Evolutionary conservation across 2,888 invertebrate genomes (phyloP).

Genomic region (Strigamia transsilvanica): DNA sequence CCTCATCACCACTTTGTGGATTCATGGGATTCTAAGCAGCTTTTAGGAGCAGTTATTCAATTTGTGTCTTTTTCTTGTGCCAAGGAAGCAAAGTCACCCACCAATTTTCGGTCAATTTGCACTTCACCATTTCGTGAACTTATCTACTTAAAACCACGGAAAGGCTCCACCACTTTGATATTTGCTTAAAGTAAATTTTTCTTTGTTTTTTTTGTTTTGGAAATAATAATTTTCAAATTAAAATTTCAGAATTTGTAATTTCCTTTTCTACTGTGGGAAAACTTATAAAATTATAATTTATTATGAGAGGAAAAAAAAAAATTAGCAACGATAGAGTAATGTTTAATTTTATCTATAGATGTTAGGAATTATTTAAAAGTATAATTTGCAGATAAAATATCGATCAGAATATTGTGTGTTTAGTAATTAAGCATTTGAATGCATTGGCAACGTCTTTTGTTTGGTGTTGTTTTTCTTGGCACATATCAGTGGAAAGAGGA

Average conservation of each 20-base stretch:
- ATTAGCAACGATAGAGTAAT: background rate
- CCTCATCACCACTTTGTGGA: slow-evolving; percentile 38
- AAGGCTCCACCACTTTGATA: background rate
- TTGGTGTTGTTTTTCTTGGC: slow-evolving; percentile 38
- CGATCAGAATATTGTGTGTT: slow-evolving; percentile 17
- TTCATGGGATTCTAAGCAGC: slow-evolving; percentile 35
- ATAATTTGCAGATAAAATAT: slow-evolving; percentile 29
- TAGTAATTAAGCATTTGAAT: slow-evolving; percentile 33
- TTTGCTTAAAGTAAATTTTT: background rate
- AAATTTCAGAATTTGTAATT: background rate
- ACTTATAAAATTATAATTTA: slow-evolving; percentile 18
- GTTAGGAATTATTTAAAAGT: slow-evolving; percentile 34
- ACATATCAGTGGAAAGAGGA: slow-evolving; percentile 14
- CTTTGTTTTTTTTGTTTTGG: background rate
- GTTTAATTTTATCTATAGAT: slow-evolving; percentile 5
- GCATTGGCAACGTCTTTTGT: slow-evolving; percentile 33
- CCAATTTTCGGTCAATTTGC: slow-evolving; percentile 36
- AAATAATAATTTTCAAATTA: background rate
- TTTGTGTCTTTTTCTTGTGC: slow-evolving; percentile 34
- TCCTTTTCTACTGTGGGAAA: background rate
- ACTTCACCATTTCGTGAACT: background rate
- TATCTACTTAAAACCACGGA: slow-evolving; percentile 1
- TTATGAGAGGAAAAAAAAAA: background rate
- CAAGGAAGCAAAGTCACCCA: slow-evolving; percentile 22
- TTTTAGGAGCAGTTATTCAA: slow-evolving; percentile 28